Percentiles rank a stretch among this genome's conserved stretches.
Conservation (phyloP, 2,113 vertebrate genomes). For the Scalopus aquaticus region DNA sequence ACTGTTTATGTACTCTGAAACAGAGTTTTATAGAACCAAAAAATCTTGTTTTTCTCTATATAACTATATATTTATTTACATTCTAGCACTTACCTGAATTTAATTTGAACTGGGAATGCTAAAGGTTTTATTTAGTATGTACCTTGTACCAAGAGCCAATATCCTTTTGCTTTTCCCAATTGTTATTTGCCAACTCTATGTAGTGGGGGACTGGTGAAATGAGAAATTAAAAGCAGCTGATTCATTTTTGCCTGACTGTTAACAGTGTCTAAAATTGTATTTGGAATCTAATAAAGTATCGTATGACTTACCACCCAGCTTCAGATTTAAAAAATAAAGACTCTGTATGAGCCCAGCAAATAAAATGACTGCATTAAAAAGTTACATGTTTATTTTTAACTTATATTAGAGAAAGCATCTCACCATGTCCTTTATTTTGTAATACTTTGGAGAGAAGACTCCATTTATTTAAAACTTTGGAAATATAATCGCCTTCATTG, state of each 20-base stretch:
- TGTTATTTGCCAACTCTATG: constrained; percentile 36
- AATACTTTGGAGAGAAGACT: constrained; percentile 44
- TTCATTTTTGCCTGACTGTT: constrained; percentile 52
- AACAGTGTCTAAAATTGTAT: constrained; percentile 49
- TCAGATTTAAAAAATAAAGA: constrained; percentile 49
- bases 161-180: constrained; percentile 70
- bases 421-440: constrained; percentile 36
- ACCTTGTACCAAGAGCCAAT: constrained; percentile 65
- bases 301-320: constrained; percentile 22
- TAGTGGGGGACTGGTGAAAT: constrained; percentile 43
- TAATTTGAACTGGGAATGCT: constrained; percentile 62
- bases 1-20: constrained; percentile 66
- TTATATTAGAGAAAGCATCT: not conserved
- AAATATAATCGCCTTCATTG: constrained; percentile 29
- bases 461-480: constrained; percentile 34
- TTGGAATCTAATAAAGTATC: constrained; percentile 40
- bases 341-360: not conserved
- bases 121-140: constrained; percentile 49
- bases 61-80: constrained; percentile 55
- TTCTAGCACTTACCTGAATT: constrained; percentile 63
- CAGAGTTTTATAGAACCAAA: constrained; percentile 45
- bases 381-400: constrained; percentile 37
- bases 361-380: constrained; percentile 18
- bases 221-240: constrained; percentile 36
- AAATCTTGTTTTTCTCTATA: constrained; percentile 61